Evolutionary conservation across 2,113 vertebrate species (phyloP).

Genomic region (Ptyas mucosa): DNA sequence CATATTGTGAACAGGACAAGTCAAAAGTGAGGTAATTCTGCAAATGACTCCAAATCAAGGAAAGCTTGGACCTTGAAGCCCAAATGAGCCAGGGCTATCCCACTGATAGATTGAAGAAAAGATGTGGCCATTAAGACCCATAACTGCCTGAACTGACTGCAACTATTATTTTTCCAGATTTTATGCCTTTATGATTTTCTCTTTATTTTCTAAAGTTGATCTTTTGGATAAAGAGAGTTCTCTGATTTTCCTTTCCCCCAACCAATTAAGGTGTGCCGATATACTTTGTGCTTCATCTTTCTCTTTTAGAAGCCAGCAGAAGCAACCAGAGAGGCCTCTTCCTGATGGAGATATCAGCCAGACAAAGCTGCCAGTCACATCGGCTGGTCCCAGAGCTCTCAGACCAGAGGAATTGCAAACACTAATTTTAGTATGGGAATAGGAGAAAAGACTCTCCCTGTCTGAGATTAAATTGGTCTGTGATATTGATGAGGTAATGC

Average conservation of each 20-base stretch:
- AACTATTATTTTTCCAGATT: not conserved
- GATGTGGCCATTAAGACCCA: not conserved
- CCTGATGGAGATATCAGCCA: not conserved
- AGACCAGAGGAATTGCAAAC: not conserved
- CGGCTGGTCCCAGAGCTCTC: not conserved
- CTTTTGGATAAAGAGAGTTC: not conserved
- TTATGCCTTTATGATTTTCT: not conserved
- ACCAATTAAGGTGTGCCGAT: not conserved
- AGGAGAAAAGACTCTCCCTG: not conserved
- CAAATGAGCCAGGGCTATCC: not conserved
- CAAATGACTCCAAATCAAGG: not conserved
- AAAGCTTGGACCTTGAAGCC: not conserved
- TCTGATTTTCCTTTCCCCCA: not conserved
- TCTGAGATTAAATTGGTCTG: not conserved
- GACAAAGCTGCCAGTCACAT: not conserved
- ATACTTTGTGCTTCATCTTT: not conserved
- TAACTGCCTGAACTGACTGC: not conserved
- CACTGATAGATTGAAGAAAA: not conserved
- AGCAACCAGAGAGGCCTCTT: not conserved
- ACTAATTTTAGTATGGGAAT: not conserved
- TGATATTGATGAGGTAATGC: not conserved
- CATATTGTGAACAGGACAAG: not conserved
- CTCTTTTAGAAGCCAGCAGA: not conserved
- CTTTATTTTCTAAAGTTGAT: not conserved
- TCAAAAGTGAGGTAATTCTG: not conserved